Evolutionary conservation across 2,113 vertebrate species (phyloP).

Genomic region (Butorides virescens): DNA sequence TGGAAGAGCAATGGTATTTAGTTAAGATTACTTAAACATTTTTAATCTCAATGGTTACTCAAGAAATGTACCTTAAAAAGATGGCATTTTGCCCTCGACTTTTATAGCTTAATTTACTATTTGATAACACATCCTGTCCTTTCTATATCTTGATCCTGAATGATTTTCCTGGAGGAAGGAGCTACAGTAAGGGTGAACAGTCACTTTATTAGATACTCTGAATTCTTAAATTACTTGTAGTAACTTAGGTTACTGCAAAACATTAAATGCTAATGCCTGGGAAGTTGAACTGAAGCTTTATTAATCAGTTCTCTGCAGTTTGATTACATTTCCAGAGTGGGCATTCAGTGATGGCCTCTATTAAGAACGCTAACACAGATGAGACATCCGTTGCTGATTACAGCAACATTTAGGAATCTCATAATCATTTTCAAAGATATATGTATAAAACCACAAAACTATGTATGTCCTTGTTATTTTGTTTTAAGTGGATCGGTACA

Average conservation of each 20-base stretch:
- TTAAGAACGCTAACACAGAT: neutral
- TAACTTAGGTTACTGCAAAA: neutral
- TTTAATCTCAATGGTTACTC: neutral
- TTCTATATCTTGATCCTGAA: neutral
- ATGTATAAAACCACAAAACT: neutral
- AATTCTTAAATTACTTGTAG: neutral
- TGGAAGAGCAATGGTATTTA: neutral
- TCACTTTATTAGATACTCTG: neutral
- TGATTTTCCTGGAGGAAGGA: neutral
- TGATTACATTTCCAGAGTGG: neutral
- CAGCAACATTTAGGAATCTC: neutral
- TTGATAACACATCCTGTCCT: neutral
- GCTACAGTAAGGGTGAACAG: neutral
- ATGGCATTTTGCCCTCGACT: neutral
- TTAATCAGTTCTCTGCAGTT: neutral
- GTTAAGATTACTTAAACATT: neutral
- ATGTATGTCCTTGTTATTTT: neutral
- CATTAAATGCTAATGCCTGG: neutral
- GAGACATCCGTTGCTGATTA: neutral
- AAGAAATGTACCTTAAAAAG: neutral
- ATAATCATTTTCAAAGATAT: neutral
- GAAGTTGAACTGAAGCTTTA: neutral
- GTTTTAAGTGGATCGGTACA: neutral
- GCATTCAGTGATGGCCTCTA: neutral
- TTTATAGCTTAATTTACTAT: neutral